Evolutionary conservation across 2,888 invertebrate genomes (phyloP), one percentile per base, ranked within the genome.

Genomic region (Drosophila lacicola): DNA sequence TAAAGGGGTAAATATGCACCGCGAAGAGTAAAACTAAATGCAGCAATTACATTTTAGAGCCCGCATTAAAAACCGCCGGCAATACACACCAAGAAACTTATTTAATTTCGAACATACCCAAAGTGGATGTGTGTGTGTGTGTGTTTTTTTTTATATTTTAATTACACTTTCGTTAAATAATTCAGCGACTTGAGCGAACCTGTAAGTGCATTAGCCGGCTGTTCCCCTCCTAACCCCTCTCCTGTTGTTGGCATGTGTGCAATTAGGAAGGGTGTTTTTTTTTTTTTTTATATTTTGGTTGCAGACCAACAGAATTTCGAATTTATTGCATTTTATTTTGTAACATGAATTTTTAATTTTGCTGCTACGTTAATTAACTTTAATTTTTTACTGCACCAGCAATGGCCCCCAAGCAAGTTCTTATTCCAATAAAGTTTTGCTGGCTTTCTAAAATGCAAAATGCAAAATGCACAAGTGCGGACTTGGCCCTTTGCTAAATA

Each of bases 301-400:
- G 49, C 56, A 37, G 53, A 54, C 47, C 60, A 70, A 54, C 60
- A 36, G 66, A 63, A 63, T 73, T 70, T 76, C 64, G 62, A 56
- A 79, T 78, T 78, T 75, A 78, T 75, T 76, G 73, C 78, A 73
- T 78, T 78, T 78, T 78, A 76, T 78, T 78, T 67, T 57, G 79
- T 61, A 62, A 62, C 66, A 78, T 78, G 69, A 36, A 78, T 78
- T 76, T 76, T 78, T 78, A 78, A 78, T 78, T 78, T 76, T 79
- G 41, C 79, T 78, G 78, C 69, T 65, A 65, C 79, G 65, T 64
- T 78, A 73, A 78, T 78, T 78, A 78, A 76, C 67, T 78, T 78
- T 70, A 79, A 79, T 79, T 69, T 74, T 58, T 62, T 58, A 74
- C 75, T 76, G 76, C 80, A 41, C 33, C 53, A 65, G 21, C 17